These are phyloP conservation scores for Manacus vitellinus DNA, from an alignment of 2,113 vertebrate species.

Conservation along the genomic window DNA sequence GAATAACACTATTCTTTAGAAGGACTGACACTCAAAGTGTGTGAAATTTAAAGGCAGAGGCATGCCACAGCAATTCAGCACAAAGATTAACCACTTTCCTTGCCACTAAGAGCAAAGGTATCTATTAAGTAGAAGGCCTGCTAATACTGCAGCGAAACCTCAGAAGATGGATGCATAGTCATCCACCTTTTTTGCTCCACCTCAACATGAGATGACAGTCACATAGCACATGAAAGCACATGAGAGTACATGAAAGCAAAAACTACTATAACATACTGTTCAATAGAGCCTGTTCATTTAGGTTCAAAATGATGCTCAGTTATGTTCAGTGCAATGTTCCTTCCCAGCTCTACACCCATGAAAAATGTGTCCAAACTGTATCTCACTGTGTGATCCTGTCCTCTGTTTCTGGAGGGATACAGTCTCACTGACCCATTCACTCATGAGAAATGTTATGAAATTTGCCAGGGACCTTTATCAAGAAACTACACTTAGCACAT, in stretches of 20 bases:
- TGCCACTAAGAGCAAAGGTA: neutral
- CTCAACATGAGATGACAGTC: neutral
- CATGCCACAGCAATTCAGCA: neutral
- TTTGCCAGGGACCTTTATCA: neutral
- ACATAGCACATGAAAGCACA: neutral
- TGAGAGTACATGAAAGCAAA: neutral
- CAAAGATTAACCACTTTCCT: neutral
- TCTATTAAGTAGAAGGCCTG: neutral
- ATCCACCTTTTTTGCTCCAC: neutral
- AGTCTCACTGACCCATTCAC: neutral
- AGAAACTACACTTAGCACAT: neutral
- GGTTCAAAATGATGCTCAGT: neutral
- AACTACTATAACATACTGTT: neutral
- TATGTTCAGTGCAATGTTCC: neutral
- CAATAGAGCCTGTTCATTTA: neutral
- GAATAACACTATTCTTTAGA: neutral
- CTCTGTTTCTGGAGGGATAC: neutral
- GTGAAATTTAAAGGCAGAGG: neutral
- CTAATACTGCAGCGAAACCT: neutral
- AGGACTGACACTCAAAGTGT: neutral
- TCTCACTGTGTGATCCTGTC: neutral
- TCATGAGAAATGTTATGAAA: neutral
- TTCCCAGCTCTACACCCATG: neutral
- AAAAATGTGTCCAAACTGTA: neutral
- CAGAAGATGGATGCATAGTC: neutral